Percentiles rank a stretch among this genome's conserved stretches.
Conservation (phyloP, 2,888 invertebrate species). For the Aphrophora alni region DNA sequence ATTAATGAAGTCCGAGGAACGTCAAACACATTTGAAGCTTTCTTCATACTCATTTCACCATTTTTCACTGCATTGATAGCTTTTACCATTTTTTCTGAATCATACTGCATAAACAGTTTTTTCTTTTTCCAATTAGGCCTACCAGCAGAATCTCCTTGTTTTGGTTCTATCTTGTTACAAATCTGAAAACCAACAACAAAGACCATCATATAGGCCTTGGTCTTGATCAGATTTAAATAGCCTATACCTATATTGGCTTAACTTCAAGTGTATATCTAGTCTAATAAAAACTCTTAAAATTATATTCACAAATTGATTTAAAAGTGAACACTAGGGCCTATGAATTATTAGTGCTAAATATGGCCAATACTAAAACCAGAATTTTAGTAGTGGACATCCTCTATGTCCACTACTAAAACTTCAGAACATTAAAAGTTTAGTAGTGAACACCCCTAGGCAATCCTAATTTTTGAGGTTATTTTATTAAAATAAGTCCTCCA, state of each 20-base stretch:
- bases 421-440: neutral
- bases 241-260: too few species aligned
- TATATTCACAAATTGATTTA: too few species aligned
- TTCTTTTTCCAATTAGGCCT: neutral
- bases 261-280: too few species aligned
- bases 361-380: neutral
- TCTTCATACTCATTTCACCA: slow-evolving; percentile 15
- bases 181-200: neutral
- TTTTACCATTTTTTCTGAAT: too few species aligned
- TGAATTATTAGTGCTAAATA: neutral
- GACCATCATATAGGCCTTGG: too few species aligned
- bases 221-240: too few species aligned
- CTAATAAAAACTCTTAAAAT: too few species aligned
- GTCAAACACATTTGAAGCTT: slow-evolving; percentile 9
- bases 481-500: neutral
- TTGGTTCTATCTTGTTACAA: neutral
- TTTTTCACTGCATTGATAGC: slow-evolving; percentile 9
- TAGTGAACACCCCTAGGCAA: neutral
- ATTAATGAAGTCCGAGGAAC: slow-evolving; percentile 12
- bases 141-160: neutral
- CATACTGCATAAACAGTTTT: too few species aligned
- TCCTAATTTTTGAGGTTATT: neutral
- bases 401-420: neutral
- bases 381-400: neutral
- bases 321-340: neutral